Base-by-base conservation (phyloP, 2,888 invertebrate genomes). In the Drosophila koepferae region DNA sequence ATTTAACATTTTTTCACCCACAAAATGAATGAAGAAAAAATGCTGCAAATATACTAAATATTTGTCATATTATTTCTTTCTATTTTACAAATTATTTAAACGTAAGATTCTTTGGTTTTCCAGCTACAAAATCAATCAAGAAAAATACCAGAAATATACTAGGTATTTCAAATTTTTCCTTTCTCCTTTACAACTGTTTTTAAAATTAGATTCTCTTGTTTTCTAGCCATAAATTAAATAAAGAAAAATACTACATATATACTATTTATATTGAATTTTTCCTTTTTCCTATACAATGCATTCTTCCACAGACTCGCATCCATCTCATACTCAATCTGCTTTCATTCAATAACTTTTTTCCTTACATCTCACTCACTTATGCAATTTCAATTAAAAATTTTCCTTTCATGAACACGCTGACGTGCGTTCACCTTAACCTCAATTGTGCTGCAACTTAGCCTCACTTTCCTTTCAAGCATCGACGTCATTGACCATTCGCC, bases 341-440 rank as follows among this genome's bases (percentile, higher is more conserved):
- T 62, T 54, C 36, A 18, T 14, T 54, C 54, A 1, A 18, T n/a
- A 44, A 23, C 4, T 23, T 40, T 38, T 12, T 6, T 5, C 2
- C 3, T 12, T 34, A 10, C 12, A n/a, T 56, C 28, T 20, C 28
- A 2, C 31, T 16, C 20, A 2, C n/a, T 49, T 63, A 31, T 43
- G 31, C 38, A 40, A 43, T 38, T 40, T 77, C 31, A 40, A 40
- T 40, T 38, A 20, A 36, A 36, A 49, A 18, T 20, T 40, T 60
- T 49, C 18, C 75, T 71, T 75, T 74, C 46, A 28, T 65, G 40
- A 3, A 16, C 43, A 55, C 53, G 10, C 23, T 16, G 7, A 1
- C 20, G 5, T 31, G 36, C 59, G 36, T 63, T 51, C 23, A 53
- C 74, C 73, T 59, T 77, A 78, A 65, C 76, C 80, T 61, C 51